These are phyloP conservation scores for Procambarus clarkii DNA, from an alignment of 1,140 invertebrate genomes.

Conservation along the genomic window DNA sequence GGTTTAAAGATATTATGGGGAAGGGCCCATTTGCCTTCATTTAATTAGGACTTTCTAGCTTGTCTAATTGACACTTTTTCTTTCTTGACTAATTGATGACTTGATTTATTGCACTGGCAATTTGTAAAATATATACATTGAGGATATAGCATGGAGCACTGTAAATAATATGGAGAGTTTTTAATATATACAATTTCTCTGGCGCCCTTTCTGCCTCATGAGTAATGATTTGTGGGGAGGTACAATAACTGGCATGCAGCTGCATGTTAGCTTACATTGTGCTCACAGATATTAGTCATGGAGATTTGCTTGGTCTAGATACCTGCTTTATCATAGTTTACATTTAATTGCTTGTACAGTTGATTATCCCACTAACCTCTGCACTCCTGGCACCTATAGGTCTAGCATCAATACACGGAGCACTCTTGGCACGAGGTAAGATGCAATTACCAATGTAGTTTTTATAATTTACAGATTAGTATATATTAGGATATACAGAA, in stretches of 20 bases:
- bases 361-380: conserved; percentile 49
- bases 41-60: no score
- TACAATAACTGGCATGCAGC: background rate
- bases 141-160: background rate
- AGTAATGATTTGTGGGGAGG: background rate
- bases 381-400: conserved; percentile 50
- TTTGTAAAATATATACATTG: background rate
- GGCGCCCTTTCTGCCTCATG: background rate
- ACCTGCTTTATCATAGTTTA: conserved; percentile 11
- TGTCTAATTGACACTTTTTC: no score
- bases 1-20: no score
- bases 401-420: conserved; percentile 71
- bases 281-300: background rate
- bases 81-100: background rate
- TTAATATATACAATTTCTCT: background rate
- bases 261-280: background rate
- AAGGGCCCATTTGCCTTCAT: no score
- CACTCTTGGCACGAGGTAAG: conserved; percentile 73
- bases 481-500: background rate
- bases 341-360: conserved; percentile 42
- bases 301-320: background rate
- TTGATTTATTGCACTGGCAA: background rate
- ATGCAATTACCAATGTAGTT: background rate
- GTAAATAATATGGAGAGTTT: background rate
- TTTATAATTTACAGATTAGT: background rate